Percentiles rank a stretch among this genome's conserved stretches.
Evolutionary conservation across 2,797 vertebrate genomes (phyloP).

Genomic region (Leptodactylus fallax): DNA sequence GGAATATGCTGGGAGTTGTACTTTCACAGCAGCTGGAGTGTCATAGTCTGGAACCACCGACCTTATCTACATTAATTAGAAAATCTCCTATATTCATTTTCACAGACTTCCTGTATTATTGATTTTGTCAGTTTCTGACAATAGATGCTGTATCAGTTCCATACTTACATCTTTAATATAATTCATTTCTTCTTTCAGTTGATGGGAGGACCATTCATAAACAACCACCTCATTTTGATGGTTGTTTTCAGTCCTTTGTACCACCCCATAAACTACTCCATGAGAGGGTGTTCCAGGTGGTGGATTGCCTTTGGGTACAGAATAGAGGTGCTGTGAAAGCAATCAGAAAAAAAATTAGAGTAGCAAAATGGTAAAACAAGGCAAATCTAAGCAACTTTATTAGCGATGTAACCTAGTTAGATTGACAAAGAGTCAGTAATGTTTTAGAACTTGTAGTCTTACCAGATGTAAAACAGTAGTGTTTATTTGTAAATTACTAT

Average conservation of each 20-base stretch:
- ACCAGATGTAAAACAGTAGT: too few relatives aligned
- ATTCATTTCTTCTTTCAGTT: conserved; percentile 95
- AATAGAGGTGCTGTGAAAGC: conserved; percentile 78
- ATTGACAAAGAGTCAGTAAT: too few relatives aligned
- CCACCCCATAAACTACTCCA: conserved; percentile 86
- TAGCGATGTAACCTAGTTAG: too few relatives aligned
- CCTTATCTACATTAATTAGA: background rate
- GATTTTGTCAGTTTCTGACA: background rate
- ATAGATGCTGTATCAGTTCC: background rate
- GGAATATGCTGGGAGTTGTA: too few relatives aligned
- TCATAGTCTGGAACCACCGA: too few relatives aligned
- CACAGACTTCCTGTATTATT: too few relatives aligned
- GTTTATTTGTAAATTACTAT: too few relatives aligned
- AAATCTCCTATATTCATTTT: background rate
- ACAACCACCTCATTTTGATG: conserved; percentile 92
- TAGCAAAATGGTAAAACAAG: background rate
- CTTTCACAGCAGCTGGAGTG: background rate
- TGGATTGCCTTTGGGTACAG: conserved; percentile 83
- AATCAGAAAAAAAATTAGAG: conserved; percentile 1
- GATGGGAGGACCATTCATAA: conserved; percentile 88
- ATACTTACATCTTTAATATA: conserved; percentile 94
- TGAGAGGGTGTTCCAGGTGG: conserved; percentile 76
- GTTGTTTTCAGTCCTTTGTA: conserved; percentile 84
- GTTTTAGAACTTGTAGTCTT: too few relatives aligned
- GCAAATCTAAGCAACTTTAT: too few relatives aligned